Base-by-base conservation (phyloP, 2,113 vertebrate species). In the Carollia perspicillata region DNA sequence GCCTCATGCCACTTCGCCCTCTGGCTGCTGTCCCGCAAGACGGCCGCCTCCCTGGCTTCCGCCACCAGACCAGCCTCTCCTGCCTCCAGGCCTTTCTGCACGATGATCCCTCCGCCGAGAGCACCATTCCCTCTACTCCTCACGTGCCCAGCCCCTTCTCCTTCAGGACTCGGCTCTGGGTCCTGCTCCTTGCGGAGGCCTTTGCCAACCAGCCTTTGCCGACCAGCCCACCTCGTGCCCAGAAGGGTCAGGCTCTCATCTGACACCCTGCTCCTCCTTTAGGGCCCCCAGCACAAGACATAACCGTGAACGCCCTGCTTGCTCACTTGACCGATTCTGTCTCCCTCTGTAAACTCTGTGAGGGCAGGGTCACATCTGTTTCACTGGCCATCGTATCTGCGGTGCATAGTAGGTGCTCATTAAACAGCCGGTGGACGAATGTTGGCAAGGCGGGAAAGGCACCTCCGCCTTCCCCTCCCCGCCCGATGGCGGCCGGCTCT, bases 151-250 rank as follows among this genome's bases (percentile, higher is more conserved):
- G 40, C 7, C 13, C 0, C 51, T 28, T 20, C 28, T 33, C 23
- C 47, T 49, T 69, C 55, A 14, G 37, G 13, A 47, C 83, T 68
- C 28, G 49, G 8, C 53, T n/a, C 28, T 22, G 28, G 40, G 35
- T 26, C 35, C 12, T 2, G 9, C 42, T 84, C 72, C 20, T 40
- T 3, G 6, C 23, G 40, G 18, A 47, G 20, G 7, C 42, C 72
- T 65, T 37, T 0, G 8, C 55, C 1, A 0, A 14, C 14, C 58
- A 30, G 1, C 42, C 5, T n/a, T 37, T 0, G 8, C 55, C 1
- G 0, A 14, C 14, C 58, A 30, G 1, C 42, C 5, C 3, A 17
- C 6, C 14, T 6, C 35, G 6, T 0, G 11, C 8, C n/a, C 23
- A 35, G 79, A 53, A 47, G 3, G 4, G 23, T 11, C 37, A 30